Evolutionary conservation across 2,888 invertebrate genomes (phyloP).

Genomic region (Cerastis rubricosa): DNA sequence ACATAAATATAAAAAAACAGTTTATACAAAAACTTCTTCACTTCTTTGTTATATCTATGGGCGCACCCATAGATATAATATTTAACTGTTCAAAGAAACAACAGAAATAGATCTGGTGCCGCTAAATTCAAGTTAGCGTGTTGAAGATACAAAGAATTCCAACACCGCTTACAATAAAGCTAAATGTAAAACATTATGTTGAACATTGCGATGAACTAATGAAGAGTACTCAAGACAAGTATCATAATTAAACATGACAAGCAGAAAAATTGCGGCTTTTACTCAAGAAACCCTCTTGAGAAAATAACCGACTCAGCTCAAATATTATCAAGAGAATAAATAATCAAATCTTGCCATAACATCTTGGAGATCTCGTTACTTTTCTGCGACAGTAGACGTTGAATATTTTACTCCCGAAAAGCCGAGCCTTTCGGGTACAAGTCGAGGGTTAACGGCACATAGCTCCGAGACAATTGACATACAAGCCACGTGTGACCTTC

Average conservation of each 20-base stretch:
- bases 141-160: conserved; percentile 13
- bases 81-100: conserved; percentile 30
- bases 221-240: conserved; percentile 12
- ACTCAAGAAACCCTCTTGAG: conserved; percentile 3
- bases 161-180: conserved; percentile 2
- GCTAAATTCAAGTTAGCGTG: conserved; percentile 37
- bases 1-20: too few species aligned
- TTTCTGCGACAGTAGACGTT: conserved; percentile 47
- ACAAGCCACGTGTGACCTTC: conserved; percentile 58
- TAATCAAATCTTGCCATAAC: conserved; percentile 47
- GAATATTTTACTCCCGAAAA: conserved; percentile 54
- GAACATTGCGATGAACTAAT: background rate
- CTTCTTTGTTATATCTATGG: too few species aligned
- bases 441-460: conserved; percentile 47
- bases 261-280: conserved; percentile 13
- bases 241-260: conserved; percentile 16
- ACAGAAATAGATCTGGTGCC: conserved; percentile 17
- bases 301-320: conserved; percentile 22
- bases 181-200: conserved; percentile 13
- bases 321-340: conserved; percentile 53
- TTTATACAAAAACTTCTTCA: too few species aligned
- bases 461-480: conserved; percentile 53
- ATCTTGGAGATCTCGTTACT: conserved; percentile 40
- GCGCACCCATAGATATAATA: too few species aligned
- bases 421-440: conserved; percentile 20